A percentile compares a stretch with the other conserved stretches of the same genome.
Conservation (phyloP, 2,888 invertebrate genomes). For the Linyphia triangularis region DNA sequence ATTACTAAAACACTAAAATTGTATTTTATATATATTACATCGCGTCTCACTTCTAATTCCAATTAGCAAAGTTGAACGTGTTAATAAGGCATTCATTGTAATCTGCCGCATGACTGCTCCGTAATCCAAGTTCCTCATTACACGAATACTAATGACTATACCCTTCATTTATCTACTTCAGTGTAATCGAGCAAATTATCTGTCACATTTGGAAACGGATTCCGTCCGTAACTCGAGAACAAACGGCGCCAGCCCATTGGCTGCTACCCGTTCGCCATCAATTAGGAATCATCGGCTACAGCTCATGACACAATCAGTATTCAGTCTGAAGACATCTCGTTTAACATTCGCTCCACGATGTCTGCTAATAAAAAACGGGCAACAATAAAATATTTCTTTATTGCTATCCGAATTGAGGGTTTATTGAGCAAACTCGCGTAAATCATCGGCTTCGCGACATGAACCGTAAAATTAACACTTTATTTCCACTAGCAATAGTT, state of each 20-base stretch:
- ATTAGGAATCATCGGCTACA: conserved; percentile 19
- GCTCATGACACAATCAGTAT: conserved; percentile 41
- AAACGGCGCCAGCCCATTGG: conserved; percentile 40
- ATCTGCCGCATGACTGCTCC: neutral
- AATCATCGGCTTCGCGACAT: conserved; percentile 22
- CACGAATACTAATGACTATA: conserved; percentile 38
- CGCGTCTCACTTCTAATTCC: no score
- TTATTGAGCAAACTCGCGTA: conserved; percentile 41
- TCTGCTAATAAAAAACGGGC: neutral
- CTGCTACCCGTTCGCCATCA: conserved; percentile 30
- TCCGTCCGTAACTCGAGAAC: conserved; percentile 48
- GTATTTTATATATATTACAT: no score
- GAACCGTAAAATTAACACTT: conserved; percentile 60
- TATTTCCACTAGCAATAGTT: neutral
- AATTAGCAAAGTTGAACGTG: conserved; percentile 41
- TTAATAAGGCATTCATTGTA: conserved; percentile 44
- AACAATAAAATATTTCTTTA: conserved; percentile 46
- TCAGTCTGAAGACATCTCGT: neutral
- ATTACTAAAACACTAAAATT: no score
- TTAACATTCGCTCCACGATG: conserved; percentile 15
- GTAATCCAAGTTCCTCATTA: conserved; percentile 8
- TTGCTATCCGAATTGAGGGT: conserved; percentile 39
- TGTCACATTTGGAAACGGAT: conserved; percentile 60
- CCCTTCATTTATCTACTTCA: conserved; percentile 57
- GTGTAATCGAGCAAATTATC: conserved; percentile 62